Evolutionary conservation across 2,113 vertebrate genomes (phyloP).

Genomic region (Lampris incognitus): DNA sequence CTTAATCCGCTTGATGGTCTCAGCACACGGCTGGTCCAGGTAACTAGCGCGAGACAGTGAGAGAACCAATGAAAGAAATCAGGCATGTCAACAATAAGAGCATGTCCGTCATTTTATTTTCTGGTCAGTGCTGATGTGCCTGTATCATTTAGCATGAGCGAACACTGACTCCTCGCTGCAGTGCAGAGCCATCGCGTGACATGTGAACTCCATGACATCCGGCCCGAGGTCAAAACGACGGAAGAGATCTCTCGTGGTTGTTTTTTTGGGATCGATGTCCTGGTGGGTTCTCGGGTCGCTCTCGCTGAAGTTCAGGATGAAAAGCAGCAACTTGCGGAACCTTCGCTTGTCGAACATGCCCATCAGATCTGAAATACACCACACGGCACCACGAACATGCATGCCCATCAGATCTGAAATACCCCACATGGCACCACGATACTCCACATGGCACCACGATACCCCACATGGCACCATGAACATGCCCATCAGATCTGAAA

Average conservation of each 20-base stretch:
- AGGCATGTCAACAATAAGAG: neutral
- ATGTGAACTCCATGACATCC: slow-evolving; percentile 93
- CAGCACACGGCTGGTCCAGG: slow-evolving; percentile 79
- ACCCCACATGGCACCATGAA: slow-evolving; percentile 64
- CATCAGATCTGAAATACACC: slow-evolving; percentile 87
- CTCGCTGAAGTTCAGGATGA: slow-evolving; percentile 88
- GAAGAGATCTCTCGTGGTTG: slow-evolving; percentile 89
- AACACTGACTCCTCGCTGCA: slow-evolving; percentile 89
- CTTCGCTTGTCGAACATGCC: slow-evolving; percentile 95
- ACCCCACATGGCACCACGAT: too few relatives aligned
- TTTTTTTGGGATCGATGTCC: slow-evolving; percentile 89
- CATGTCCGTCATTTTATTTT: neutral
- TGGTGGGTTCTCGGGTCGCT: slow-evolving; percentile 88
- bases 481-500: slow-evolving; percentile 92
- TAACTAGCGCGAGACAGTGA: slow-evolving; percentile 66
- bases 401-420: too few relatives aligned
- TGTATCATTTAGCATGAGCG: too few relatives aligned
- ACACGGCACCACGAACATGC: too few relatives aligned
- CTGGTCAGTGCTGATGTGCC: too few relatives aligned
- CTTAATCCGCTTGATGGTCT: slow-evolving; percentile 77
- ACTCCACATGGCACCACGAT: too few relatives aligned
- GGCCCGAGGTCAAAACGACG: slow-evolving; percentile 91
- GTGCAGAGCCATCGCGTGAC: slow-evolving; percentile 92
- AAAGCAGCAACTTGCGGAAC: slow-evolving; percentile 92
- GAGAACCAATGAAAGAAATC: neutral